Base-by-base conservation (phyloP, 2,888 invertebrate species). In the Clistopyga incitator region DNA sequence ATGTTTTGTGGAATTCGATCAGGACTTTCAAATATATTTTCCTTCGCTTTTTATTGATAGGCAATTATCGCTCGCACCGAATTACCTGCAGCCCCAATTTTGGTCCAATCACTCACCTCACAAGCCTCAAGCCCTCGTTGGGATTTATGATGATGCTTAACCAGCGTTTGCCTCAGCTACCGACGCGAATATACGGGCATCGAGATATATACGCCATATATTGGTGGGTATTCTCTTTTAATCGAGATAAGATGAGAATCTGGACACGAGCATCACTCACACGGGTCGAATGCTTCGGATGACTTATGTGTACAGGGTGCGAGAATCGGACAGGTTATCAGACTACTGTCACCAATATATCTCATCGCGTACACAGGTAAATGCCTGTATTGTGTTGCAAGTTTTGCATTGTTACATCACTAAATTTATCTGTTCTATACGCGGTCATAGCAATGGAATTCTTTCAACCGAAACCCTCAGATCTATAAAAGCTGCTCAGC, bases 21-120 rank as follows among this genome's bases (percentile, higher is more conserved):
- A 29, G 1, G 10, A 38, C 10, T 38, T 10, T 8, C 6, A 10
- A 38, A 38, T 38, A 59, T 56, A 68, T 50, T 59, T 47, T 78
- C 34, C 38, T 25, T 52, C 29, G 20, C 54, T 64, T 34, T 65
- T 72, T 45, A 29, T 65, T 74, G 72, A 65, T 54, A 65, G 67
- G 74, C 67, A 79, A 74, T 79, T 74, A 67, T 67, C 72, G 67
- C 56, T 59, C 47, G 65, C 25, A 65, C 20, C 65, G 29, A 74
- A 56, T 52, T 65, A 72, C 67, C 74, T 79, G 72, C 79, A 79
- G 25, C 67, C 59, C 56, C 23, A 45, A 74, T 72, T 59, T 67
- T 45, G n/a, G 6, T 68, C 47, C 47, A 50, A 10, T 34, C 25
- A 3, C 29, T 23, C 61, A 38, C 50, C 29, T 23, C 61, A 38